Evolutionary conservation across 2,797 vertebrate genomes (phyloP), one percentile per base, ranked within the genome.

Genomic region (Florisuga fusca): DNA sequence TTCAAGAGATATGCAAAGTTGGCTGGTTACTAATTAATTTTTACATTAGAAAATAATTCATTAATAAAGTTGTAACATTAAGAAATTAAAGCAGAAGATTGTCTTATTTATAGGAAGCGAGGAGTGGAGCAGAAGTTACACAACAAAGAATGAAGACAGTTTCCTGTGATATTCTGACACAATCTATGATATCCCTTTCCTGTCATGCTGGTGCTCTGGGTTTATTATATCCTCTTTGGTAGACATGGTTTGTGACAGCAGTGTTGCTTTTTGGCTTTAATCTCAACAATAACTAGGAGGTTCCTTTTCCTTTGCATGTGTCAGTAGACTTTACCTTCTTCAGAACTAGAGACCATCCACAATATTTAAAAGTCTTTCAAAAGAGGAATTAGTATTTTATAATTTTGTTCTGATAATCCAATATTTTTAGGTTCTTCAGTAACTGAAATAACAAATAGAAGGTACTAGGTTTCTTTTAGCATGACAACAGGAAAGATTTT

Each of bases 241-340:
- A 14, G 50, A 68, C 0, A 0, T 50, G 26, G 15, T n/a, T 71
- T 75, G 11, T 36, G 23, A 53, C 29, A 82, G 20, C 13, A 64
- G 6, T 34, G 27, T 6, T 84, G 15, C 4, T 91, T 71, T 87
- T 16, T n/a, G 48, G 2, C 25, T 91, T 92, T 43, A 53, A 21
- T 19, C 12, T 55, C 79, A 26, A 31, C 79, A 26, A 31, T 36
- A 34, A 34, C 11, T 68, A 20, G 21, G 3, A 31, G 7, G 12
- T 5, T 51, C 4, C 6, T 59, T 82, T 89, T 55, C 9, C 2
- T 89, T 81, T 63, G 57, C 50, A 69, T 5, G 2, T 38, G 7
- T 38, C 15, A 19, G 80, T 68, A 45, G 45, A 50, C 11, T 72
- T 73, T 62, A 10, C 41, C 9, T 10, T 58, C 29, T 73, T 80